These are phyloP conservation scores for Chironomus striatipennis DNA, from an alignment of 1,140 invertebrate genomes.

Conservation along the genomic window DNA sequence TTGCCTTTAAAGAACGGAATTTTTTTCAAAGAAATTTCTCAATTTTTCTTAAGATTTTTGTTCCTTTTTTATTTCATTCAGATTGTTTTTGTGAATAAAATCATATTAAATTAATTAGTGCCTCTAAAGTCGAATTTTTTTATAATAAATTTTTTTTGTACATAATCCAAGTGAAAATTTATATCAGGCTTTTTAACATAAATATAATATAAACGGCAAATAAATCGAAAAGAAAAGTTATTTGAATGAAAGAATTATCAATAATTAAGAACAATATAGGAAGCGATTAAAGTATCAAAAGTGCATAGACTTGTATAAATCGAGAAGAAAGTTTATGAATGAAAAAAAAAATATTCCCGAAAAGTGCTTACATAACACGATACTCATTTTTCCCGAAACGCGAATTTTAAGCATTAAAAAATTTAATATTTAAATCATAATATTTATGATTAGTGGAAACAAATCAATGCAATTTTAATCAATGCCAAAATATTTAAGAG, in stretches of 20 bases:
- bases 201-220: background rate
- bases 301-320: background rate
- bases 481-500: background rate
- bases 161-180: too few species aligned
- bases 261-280: background rate
- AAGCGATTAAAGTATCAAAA: background rate
- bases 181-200: too few species aligned
- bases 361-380: background rate
- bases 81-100: background rate
- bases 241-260: background rate
- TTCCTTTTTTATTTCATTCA: background rate
- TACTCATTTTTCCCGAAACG: background rate
- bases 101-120: conserved; percentile 8
- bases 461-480: background rate
- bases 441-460: background rate
- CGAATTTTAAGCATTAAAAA: background rate
- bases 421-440: background rate
- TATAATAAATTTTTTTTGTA: background rate
- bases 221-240: background rate
- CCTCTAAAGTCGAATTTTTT: background rate
- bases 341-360: background rate
- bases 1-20: background rate
- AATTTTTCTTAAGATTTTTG: background rate
- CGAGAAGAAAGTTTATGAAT: too few species aligned
- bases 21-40: background rate